Base-by-base conservation (phyloP, 2,888 invertebrate genomes). In the Caradrina clavipalpis region DNA sequence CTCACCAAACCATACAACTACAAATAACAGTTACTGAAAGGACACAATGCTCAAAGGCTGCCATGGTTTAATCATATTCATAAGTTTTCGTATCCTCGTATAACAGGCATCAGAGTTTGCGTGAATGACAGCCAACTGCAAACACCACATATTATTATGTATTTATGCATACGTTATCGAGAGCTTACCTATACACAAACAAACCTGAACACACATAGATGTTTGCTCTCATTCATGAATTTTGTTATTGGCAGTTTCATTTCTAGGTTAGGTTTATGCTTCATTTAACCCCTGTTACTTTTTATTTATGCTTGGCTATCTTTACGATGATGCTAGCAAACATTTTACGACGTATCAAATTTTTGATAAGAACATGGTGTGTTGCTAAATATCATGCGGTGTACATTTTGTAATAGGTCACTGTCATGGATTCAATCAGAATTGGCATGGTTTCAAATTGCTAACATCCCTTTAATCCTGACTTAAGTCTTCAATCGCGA, bases 211-310 rank as follows among this genome's bases (percentile, higher is more conserved):
- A 58, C 47, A 66, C 61, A 21, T 51, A 26, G 60, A 57, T 58
- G 50, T 62, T 58, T 56, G 55, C 21, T 65, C 58, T 55, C 69
- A 77, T 73, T 78, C 78, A 73, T 63, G 55, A 59, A 68, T 61
- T 68, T 61, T 39, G 73, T 73, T 73, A 77, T 61, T 73, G 61
- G 68, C 51, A 65, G 47, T 56, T 77, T 77, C 73, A 73, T 69
- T 69, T 60, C 51, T 54, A 66, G 53, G 47, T 73, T 73, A 66
- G 53, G 31, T 78, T 73, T 78, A 78, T 78, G 65, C 22, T 50
- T 58, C 26, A 59, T 73, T 73, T 73, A 73, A 69, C 64, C 57
- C 58, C 35, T 55, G 55, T 62, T 65, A 69, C 39, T 5, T 53
- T 61, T 63, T 64, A 77, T 76, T 61, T 61, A 72, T 64, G 58